Percentiles rank a stretch among this genome's conserved stretches.
phyloP scores from a whole-genome alignment of 1,140 invertebrate species.

The Oscheius sp. region DNA sequence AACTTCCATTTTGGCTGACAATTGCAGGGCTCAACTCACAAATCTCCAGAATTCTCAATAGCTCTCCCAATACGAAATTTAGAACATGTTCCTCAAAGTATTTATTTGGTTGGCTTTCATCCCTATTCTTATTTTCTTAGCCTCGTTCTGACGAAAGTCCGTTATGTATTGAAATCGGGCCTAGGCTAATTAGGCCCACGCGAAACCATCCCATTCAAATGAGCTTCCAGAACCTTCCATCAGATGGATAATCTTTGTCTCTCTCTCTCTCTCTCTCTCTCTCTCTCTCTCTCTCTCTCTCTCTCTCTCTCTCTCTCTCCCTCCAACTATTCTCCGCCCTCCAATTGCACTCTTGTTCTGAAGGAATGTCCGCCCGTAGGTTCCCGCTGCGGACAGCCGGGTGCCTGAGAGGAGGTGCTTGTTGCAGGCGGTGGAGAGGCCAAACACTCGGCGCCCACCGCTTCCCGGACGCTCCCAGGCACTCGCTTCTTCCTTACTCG shows the following conservation, averaged over 20 bases:
- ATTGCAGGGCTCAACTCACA: too few relatives aligned
- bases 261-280: not conserved
- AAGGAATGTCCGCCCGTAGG: not conserved
- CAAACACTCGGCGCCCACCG: too few relatives aligned
- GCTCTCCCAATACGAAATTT: too few relatives aligned
- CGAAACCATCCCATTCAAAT: too few relatives aligned
- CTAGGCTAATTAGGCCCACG: too few relatives aligned
- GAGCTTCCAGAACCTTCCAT: not conserved
- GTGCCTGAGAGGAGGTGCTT: constrained; percentile 6
- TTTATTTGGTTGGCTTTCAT: too few relatives aligned
- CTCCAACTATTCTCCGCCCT: not conserved
- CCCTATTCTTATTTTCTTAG: too few relatives aligned
- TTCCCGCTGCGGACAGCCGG: not conserved
- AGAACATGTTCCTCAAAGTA: too few relatives aligned
- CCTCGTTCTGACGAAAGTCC: too few relatives aligned
- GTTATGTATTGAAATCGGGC: too few relatives aligned
- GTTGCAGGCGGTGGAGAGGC: constrained; percentile 6
- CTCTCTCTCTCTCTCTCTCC: not conserved
- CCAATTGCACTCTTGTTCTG: not conserved
- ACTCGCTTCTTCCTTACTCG: not conserved
- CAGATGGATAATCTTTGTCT: not conserved
- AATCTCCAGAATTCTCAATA: too few relatives aligned
- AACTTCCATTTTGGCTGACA: too few relatives aligned
- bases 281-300: not conserved
- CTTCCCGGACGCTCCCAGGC: not conserved